Percentiles rank a stretch among this genome's conserved stretches.
Conservation (phyloP, 2,888 invertebrate species). For the Parnassius smintheus region DNA sequence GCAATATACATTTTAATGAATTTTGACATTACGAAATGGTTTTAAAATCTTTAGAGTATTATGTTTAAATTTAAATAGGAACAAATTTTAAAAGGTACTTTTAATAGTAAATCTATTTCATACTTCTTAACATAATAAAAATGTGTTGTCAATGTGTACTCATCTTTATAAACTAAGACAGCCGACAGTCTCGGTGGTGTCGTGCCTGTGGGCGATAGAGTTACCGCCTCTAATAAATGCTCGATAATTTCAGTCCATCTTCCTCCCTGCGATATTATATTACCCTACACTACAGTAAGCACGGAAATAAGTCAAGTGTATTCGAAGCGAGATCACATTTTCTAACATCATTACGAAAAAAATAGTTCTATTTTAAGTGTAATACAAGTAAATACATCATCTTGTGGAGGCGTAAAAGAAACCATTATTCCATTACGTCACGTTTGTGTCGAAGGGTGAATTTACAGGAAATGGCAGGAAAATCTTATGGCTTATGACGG, state of each 20-base stretch:
- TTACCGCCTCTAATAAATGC: slow-evolving; percentile 54
- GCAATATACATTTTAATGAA: too few species aligned
- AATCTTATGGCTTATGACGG: too few species aligned
- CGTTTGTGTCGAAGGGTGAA: too few species aligned
- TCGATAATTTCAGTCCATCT: slow-evolving; percentile 60
- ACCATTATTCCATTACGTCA: too few species aligned
- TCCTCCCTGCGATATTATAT: slow-evolving; percentile 42
- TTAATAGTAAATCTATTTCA: slow-evolving; percentile 6
- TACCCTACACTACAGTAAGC: slow-evolving; percentile 2
- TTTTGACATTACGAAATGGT: too few species aligned
- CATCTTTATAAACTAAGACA: slow-evolving; percentile 27
- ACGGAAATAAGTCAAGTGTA: not conserved
- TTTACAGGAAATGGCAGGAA: too few species aligned
- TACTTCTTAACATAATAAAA: not conserved
- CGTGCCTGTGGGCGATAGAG: slow-evolving; percentile 54
- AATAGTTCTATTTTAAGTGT: too few species aligned
- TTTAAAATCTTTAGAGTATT: too few species aligned
- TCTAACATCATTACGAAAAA: not conserved
- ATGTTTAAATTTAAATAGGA: too few species aligned
- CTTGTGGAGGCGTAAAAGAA: too few species aligned
- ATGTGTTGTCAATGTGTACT: slow-evolving; percentile 8
- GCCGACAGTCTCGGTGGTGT: slow-evolving; percentile 42
- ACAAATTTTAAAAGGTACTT: not conserved
- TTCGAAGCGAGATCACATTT: not conserved
- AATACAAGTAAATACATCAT: too few species aligned